These are phyloP conservation scores for Ips typographus DNA, from an alignment of 1,140 invertebrate genomes.

Conservation along the genomic window DNA sequence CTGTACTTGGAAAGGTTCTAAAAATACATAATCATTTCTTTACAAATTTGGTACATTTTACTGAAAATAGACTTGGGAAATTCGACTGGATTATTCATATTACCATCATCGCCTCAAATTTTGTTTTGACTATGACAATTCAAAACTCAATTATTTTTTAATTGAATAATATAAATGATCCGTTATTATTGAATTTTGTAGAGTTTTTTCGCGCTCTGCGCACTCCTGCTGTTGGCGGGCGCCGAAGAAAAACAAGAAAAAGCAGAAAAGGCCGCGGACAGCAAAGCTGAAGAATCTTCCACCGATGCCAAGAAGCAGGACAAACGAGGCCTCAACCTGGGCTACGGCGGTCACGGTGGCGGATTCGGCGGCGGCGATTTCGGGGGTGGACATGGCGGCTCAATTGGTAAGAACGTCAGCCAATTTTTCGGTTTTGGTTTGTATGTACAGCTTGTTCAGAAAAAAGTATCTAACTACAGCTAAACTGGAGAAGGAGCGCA, in stretches of 20 bases:
- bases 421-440: too few species aligned
- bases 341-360: slow-evolving; percentile 61
- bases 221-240: slow-evolving; percentile 55
- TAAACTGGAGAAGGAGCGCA: too few species aligned
- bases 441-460: too few species aligned
- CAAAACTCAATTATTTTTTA: too few species aligned
- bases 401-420: not conserved
- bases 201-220: slow-evolving; percentile 55
- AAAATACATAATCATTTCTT: too few species aligned
- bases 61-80: too few species aligned
- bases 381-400: slow-evolving; percentile 39
- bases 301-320: slow-evolving; percentile 62
- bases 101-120: too few species aligned
- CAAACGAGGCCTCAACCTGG: slow-evolving; percentile 60
- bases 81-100: too few species aligned
- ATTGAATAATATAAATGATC: not conserved
- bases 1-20: too few species aligned
- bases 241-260: slow-evolving; percentile 51
- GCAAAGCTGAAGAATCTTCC: slow-evolving; percentile 45
- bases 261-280: slow-evolving; percentile 53
- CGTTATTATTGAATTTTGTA: slow-evolving; percentile 24
- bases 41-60: too few species aligned
- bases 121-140: too few species aligned
- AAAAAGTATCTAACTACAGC: too few species aligned
- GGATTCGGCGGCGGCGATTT: slow-evolving; percentile 50